Evolutionary conservation across 2,888 invertebrate species (phyloP).

Genomic region (Patella ulyssiponensis): DNA sequence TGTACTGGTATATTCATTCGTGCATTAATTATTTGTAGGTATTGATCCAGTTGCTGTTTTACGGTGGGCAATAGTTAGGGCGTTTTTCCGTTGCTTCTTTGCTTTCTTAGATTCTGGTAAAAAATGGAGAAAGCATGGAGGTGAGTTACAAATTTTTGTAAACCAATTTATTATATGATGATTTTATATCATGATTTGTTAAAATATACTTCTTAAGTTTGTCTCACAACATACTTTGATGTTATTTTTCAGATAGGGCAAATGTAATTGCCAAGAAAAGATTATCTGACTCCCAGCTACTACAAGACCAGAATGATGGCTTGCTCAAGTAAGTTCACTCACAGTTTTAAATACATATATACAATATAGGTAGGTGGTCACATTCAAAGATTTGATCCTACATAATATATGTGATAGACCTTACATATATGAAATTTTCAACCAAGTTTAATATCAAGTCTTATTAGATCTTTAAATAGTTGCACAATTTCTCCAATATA

Average conservation of each 20-base stretch:
- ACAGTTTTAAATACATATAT: no score
- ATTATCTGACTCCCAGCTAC: slow-evolving; percentile 27
- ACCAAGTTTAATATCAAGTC: no score
- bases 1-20: no score
- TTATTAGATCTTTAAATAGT: no score
- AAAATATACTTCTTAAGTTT: no score
- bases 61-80: slow-evolving; percentile 85
- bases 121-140: slow-evolving; percentile 62
- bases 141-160: slow-evolving; percentile 36
- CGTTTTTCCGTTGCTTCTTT: slow-evolving; percentile 91
- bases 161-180: no score
- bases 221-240: not conserved
- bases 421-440: no score
- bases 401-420: no score
- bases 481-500: no score
- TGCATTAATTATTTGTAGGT: slow-evolving; percentile 48
- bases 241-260: slow-evolving; percentile 4
- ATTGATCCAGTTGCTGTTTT: slow-evolving; percentile 78
- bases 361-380: no score
- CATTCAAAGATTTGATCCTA: no score
- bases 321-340: slow-evolving; percentile 44
- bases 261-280: slow-evolving; percentile 26
- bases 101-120: slow-evolving; percentile 82
- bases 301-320: slow-evolving; percentile 34
- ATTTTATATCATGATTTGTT: no score